Conservation (phyloP, 2,797 vertebrate genomes). For the Nasua narica region DNA sequence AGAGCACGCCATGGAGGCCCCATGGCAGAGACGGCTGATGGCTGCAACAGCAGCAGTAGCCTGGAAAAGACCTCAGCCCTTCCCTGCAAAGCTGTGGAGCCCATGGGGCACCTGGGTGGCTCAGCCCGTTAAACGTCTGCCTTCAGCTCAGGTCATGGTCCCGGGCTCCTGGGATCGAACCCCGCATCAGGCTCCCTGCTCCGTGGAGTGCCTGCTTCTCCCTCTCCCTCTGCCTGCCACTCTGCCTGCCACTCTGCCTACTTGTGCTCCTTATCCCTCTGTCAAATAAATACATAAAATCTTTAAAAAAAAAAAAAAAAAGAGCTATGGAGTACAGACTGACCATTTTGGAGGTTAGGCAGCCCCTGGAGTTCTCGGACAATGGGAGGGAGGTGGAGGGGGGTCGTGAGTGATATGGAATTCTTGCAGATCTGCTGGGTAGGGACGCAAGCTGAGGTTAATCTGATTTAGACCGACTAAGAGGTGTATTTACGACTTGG, state of each 20-base stretch:
- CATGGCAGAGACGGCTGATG: neutral
- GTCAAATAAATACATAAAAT: no score
- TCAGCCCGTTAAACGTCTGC: no score
- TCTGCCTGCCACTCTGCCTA: no score
- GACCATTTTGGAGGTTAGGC: neutral
- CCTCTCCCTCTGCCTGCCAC: no score
- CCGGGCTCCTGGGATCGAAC: no score
- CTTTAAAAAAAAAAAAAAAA: no score
- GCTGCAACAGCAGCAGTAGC: neutral
- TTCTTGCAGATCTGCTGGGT: neutral
- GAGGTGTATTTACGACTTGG: conserved; percentile 4
- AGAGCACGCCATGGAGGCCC: neutral
- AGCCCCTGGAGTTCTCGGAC: neutral
- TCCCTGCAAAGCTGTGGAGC: neutral
- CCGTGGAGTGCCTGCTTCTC: no score
- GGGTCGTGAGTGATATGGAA: neutral
- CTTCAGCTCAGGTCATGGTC: no score
- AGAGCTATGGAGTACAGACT: neutral
- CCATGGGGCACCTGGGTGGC: neutral
- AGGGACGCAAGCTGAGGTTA: conserved; percentile 39
- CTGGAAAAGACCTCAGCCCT: neutral
- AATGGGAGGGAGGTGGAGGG: neutral
- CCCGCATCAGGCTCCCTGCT: no score
- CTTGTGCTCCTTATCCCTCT: no score
- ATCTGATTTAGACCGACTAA: conserved; percentile 50